Evolutionary conservation across 2,888 invertebrate genomes (phyloP).

Genomic region (Chrysotoxum bicinctum): DNA sequence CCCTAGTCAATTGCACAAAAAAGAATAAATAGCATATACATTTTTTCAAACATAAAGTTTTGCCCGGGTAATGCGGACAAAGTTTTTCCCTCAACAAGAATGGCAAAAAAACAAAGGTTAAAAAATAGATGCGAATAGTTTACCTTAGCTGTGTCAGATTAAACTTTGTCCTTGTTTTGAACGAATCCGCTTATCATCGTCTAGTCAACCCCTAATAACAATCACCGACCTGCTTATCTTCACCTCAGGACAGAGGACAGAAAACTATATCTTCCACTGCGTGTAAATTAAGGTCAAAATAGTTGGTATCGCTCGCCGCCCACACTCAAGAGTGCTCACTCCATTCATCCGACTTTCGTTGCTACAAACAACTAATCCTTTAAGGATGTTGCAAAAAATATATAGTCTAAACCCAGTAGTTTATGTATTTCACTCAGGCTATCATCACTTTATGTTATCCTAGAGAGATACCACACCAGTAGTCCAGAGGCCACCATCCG

Average conservation of each 20-base stretch:
- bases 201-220: constrained; percentile 1
- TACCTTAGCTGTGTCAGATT: not conserved
- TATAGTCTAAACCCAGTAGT: not conserved
- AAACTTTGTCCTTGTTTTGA: constrained; percentile 30
- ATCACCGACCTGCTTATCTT: constrained; percentile 34
- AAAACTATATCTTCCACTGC: not conserved
- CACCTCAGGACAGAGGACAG: not conserved
- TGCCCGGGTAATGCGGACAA: not conserved
- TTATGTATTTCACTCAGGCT: constrained; percentile 24
- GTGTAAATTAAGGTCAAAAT: constrained; percentile 24
- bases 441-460: constrained; percentile 43
- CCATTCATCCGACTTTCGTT: not conserved
- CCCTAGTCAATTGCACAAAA: not conserved
- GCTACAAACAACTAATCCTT: constrained; percentile 15
- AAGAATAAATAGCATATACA: not conserved
- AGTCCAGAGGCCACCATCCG: not conserved
- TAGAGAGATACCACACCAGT: constrained; percentile 16
- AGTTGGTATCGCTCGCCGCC: constrained; percentile 5
- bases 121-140: constrained; percentile 2
- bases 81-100: not conserved
- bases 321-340: not conserved
- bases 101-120: not conserved
- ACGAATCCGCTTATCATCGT: constrained; percentile 47
- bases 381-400: not conserved
- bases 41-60: not conserved